Percentiles rank a stretch among this genome's conserved stretches.
Evolutionary conservation across 92 coral and sea anemone genomes (phyloP).

Genomic region (Epizoanthus scotinus): DNA sequence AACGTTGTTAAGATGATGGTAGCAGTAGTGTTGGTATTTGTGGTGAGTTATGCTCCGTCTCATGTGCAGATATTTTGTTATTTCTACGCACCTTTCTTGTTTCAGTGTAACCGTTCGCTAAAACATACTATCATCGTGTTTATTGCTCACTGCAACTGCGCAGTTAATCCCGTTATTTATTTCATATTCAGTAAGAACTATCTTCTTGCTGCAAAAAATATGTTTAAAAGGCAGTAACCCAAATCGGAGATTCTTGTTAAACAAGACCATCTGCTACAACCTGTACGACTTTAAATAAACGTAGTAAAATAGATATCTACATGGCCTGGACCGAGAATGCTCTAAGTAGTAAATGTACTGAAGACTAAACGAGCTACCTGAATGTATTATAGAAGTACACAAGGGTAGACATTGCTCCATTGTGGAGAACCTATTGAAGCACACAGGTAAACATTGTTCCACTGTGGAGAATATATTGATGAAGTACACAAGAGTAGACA

Average conservation of each 20-base stretch:
- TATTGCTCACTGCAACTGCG: slow-evolving; percentile 5
- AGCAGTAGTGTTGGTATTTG: slow-evolving; percentile 9
- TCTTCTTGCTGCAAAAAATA: neutral
- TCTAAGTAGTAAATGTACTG: too few relatives aligned
- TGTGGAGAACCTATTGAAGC: too few relatives aligned
- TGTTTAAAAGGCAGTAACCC: neutral
- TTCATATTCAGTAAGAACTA: neutral
- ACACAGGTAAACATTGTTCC: too few relatives aligned
- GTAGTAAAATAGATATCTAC: too few relatives aligned
- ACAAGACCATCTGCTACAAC: neutral
- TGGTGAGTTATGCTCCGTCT: neutral
- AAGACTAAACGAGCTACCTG: too few relatives aligned
- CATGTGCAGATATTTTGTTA: neutral
- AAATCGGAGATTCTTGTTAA: neutral
- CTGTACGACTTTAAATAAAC: neutral
- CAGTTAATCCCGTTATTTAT: neutral
- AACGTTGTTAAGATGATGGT: slow-evolving; percentile 8
- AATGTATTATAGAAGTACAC: too few relatives aligned
- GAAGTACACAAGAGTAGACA: too few relatives aligned
- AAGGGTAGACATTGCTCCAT: too few relatives aligned
- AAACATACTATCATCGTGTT: neutral
- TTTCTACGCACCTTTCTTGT: neutral
- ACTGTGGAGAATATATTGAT: too few relatives aligned
- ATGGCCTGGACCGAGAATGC: too few relatives aligned
- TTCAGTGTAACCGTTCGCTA: neutral